Evolutionary conservation across 2,113 vertebrate species (phyloP).

Genomic region (Lathamus discolor): DNA sequence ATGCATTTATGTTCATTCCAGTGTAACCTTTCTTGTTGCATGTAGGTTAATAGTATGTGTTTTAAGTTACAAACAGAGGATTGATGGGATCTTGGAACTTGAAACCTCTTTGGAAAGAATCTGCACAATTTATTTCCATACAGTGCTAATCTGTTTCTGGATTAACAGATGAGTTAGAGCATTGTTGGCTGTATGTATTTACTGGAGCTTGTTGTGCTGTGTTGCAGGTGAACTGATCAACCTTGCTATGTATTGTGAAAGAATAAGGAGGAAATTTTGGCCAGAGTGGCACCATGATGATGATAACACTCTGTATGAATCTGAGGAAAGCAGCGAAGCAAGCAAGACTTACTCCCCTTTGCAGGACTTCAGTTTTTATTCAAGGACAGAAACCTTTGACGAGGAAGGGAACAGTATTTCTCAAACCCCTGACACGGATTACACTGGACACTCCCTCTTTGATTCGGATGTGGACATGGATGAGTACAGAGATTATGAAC

Average conservation of each 20-base stretch:
- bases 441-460: constrained; percentile 90
- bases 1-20: background rate
- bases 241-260: constrained; percentile 95
- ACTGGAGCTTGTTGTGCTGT: background rate
- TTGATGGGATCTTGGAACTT: background rate
- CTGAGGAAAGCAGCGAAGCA: constrained; percentile 86
- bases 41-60: background rate
- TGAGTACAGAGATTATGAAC: constrained; percentile 86
- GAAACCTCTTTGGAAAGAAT: background rate
- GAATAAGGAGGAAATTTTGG: constrained; percentile 94
- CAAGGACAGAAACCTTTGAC: constrained; percentile 93
- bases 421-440: constrained; percentile 85
- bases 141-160: background rate
- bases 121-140: background rate
- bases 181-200: background rate
- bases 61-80: background rate
- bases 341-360: constrained; percentile 82
- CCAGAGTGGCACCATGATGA: constrained; percentile 93
- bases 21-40: background rate
- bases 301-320: constrained; percentile 86
- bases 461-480: constrained; percentile 94
- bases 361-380: constrained; percentile 89
- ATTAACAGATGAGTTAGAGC: background rate
- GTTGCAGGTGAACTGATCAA: constrained; percentile 92
- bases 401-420: constrained; percentile 86